Evolutionary conservation across 2,888 invertebrate genomes (phyloP).

Genomic region (Xylophagus ater): DNA sequence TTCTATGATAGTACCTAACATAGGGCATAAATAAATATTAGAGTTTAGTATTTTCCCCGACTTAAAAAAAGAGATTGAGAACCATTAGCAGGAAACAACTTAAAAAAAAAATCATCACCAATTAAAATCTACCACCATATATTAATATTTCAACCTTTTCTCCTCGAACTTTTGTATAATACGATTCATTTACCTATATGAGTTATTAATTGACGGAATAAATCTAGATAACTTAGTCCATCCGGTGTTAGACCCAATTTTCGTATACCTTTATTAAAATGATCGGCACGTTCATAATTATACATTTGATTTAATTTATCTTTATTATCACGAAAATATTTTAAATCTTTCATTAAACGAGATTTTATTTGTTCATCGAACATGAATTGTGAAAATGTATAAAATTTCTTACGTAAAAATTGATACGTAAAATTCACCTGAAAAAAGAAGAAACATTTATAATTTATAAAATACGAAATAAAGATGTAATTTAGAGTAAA

Average conservation of each 20-base stretch:
- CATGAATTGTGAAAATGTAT: conserved; percentile 91
- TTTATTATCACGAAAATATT: conserved; percentile 68
- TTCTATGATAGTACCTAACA: too few species aligned
- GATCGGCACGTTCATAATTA: conserved; percentile 83
- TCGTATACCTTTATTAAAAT: conserved; percentile 82
- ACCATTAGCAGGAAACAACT: too few species aligned
- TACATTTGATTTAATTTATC: conserved; percentile 54
- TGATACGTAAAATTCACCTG: conserved; percentile 80
- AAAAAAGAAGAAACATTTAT: conserved; percentile 19
- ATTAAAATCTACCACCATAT: too few species aligned
- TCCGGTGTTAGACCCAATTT: conserved; percentile 73
- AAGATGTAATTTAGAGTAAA: too few species aligned
- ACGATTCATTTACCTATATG: conserved; percentile 66
- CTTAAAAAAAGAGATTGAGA: too few species aligned
- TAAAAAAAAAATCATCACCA: too few species aligned
- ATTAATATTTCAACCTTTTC: not conserved
- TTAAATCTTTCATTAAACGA: conserved; percentile 76
- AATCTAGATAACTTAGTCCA: conserved; percentile 81
- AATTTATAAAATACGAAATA: too few species aligned
- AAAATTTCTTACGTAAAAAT: conserved; percentile 85
- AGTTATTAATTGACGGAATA: conserved; percentile 82
- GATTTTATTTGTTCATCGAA: conserved; percentile 98
- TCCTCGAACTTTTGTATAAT: not conserved
- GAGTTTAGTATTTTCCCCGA: too few species aligned
- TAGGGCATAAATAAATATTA: too few species aligned